Percentiles rank a stretch among this genome's conserved stretches.
Evolutionary conservation across 2,113 vertebrate genomes (phyloP).

Genomic region (Mastomys natalensis): DNA sequence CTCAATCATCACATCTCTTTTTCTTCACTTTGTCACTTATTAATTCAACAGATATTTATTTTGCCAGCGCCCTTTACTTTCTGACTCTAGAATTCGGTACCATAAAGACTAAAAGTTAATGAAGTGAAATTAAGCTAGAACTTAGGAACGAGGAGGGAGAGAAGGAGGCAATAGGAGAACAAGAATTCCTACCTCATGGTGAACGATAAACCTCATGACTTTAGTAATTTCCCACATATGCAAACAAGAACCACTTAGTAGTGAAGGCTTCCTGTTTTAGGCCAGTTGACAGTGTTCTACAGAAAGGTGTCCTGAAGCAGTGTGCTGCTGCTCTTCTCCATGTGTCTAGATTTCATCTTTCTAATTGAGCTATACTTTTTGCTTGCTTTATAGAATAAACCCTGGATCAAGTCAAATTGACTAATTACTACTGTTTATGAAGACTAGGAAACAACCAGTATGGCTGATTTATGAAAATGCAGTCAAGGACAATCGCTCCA

Average conservation of each 20-base stretch:
- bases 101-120: background rate
- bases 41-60: slow-evolving; percentile 4
- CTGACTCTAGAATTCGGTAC: background rate
- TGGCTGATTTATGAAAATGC: slow-evolving; percentile 47
- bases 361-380: slow-evolving; percentile 19
- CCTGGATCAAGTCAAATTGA: slow-evolving; percentile 9
- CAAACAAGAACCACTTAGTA: background rate
- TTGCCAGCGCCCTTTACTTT: slow-evolving; percentile 18
- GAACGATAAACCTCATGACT: background rate
- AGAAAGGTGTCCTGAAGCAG: slow-evolving; percentile 25
- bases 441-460: slow-evolving; percentile 15
- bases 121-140: slow-evolving; percentile 32
- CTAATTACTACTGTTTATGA: slow-evolving; percentile 6
- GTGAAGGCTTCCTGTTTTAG: slow-evolving; percentile 24
- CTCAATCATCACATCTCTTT: background rate
- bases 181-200: background rate
- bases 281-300: background rate
- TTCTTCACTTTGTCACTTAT: slow-evolving; percentile 22
- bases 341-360: slow-evolving; percentile 1
- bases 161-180: background rate
- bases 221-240: slow-evolving; percentile 39
- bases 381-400: slow-evolving; percentile 42
- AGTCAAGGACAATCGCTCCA: slow-evolving; percentile 40
- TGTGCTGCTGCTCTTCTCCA: background rate
- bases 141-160: background rate